Evolutionary conservation across 2,888 invertebrate genomes (phyloP).

Genomic region (Meghimatium bilineatum): DNA sequence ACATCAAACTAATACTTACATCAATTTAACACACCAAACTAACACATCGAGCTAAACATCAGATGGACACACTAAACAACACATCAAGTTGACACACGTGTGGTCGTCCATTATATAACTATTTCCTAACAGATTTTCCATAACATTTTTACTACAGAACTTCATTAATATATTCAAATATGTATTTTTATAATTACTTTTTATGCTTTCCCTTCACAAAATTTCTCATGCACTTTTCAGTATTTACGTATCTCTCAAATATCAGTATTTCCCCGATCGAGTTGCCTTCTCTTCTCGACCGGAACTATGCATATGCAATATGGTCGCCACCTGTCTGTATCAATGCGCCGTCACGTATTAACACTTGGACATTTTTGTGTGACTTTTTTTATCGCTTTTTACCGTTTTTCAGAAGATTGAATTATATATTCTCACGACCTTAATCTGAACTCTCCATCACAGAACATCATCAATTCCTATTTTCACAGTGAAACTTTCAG

Average conservation of each 20-base stretch:
- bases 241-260: not conserved
- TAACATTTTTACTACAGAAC: too few species aligned
- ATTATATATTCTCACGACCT: slow-evolving; percentile 17
- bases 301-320: not conserved
- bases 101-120: too few species aligned
- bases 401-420: not conserved
- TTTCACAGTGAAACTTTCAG: not conserved
- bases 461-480: not conserved
- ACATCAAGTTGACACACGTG: too few species aligned
- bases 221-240: too few species aligned
- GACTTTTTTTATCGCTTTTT: not conserved
- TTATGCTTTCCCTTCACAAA: too few species aligned
- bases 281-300: not conserved
- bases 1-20: too few species aligned
- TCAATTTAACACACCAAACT: too few species aligned
- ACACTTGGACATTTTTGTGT: not conserved
- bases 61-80: too few species aligned
- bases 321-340: slow-evolving; percentile 11
- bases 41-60: too few species aligned
- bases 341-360: slow-evolving; percentile 12
- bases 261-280: not conserved
- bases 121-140: too few species aligned
- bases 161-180: too few species aligned
- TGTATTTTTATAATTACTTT: too few species aligned
- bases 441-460: not conserved